These are phyloP conservation scores for Enoplolaimus lenunculus DNA, from an alignment of 2,888 invertebrate species.

Conservation along the genomic window DNA sequence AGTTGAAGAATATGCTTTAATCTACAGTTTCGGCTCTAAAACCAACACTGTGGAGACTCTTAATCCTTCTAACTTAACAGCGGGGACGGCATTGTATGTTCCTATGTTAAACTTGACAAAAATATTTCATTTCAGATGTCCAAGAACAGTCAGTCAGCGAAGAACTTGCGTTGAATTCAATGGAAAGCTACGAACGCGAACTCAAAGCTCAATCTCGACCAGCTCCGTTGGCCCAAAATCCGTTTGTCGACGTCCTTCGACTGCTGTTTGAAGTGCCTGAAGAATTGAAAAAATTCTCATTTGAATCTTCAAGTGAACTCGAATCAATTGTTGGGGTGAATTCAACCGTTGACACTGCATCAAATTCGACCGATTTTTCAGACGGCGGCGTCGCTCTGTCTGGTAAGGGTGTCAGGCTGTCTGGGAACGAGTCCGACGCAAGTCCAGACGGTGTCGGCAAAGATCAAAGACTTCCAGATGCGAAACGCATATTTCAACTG, in stretches of 20 bases:
- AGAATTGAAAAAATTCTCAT: neutral
- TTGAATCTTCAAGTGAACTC: neutral
- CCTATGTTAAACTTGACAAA: too few relatives aligned
- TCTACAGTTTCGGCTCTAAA: too few relatives aligned
- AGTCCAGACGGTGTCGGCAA: neutral
- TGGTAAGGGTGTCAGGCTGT: neutral
- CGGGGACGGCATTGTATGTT: too few relatives aligned
- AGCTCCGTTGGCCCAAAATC: neutral
- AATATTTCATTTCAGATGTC: too few relatives aligned
- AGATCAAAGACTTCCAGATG: neutral
- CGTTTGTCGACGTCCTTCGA: neutral
- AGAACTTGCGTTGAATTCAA: too few relatives aligned
- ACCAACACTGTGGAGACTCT: too few relatives aligned
- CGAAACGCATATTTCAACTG: neutral
- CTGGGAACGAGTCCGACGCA: neutral
- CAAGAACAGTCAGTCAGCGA: too few relatives aligned
- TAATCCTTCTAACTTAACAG: too few relatives aligned
- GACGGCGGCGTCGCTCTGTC: neutral
- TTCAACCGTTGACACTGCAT: neutral
- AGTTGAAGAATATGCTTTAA: too few relatives aligned
- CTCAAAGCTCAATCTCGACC: too few relatives aligned
- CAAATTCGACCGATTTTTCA: neutral
- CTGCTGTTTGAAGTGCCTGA: neutral
- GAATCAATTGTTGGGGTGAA: neutral
- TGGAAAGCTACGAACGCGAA: too few relatives aligned